Base-by-base conservation (phyloP, 2,888 invertebrate species). In the Girardia tigrina region DNA sequence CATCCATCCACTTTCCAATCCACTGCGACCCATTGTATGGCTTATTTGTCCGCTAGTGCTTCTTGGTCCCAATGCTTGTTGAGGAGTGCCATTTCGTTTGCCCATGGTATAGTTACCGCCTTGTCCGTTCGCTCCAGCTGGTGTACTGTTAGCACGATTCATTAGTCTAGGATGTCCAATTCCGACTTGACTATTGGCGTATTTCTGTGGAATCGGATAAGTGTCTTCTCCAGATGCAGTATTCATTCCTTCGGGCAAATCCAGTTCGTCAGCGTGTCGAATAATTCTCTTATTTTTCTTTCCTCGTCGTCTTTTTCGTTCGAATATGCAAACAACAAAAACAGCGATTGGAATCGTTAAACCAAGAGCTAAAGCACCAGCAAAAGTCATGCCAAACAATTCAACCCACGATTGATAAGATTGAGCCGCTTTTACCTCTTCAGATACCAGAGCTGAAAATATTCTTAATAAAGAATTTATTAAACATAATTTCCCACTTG, bases 321-420 rank as follows among this genome's bases (percentile, higher is more conserved):
- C 76, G n/a, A 56, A 56, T 26, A 74, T 14, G 26, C 73, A 56
- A 42, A 76, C 36, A 36, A 76, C 75, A 75, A 74, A 28, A 28
- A 76, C 42, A 14, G 75, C 75, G 29, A 76, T 76, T n/a, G 74
- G 73, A 26, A 76, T 74, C 42, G 75, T 75, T 42, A 76, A 70
- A 28, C 73, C 76, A 26, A 76, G 70, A 29, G 76, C 75, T 26
- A 76, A 75, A 42, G 76, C 76, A 23, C 76, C 76, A 23, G 70
- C 70, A 8, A 76, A 76, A 75, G 70, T 76, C 27, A 76, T 75
- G 26, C 76, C 42, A n/a, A 76, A 71, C 23, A 70, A 71, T 56
- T 75, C 71, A 4, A 75, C 70, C 71, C 75, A 74, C 27, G 74
- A 42, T 28, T 56, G 69, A 23, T 26, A 26, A 69, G 4, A 20